Percentiles rank a stretch among this genome's conserved stretches.
phyloP scores from a whole-genome alignment of 2,113 vertebrate species.

The mouse (Mus musculus) region GRCm39 chr2:35998001-35998500 shows the following conservation, averaged over 20 bases:
- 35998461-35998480: neutral
- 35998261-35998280: constrained; percentile 31
- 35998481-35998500: neutral
- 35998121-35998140: neutral
- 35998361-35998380: constrained; percentile 51
- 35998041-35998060: neutral
- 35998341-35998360: constrained; percentile 31
- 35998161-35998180: neutral
- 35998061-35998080: neutral
- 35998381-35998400: constrained; percentile 43
- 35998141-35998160: neutral
- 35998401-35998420: neutral
- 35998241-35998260: neutral
- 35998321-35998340: constrained; percentile 13
- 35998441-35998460: neutral
- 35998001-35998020: neutral
- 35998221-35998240: neutral
- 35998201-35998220: neutral
- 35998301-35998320: neutral
- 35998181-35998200: neutral
- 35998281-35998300: constrained; percentile 21
- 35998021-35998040: neutral
- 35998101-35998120: neutral
- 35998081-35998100: constrained; percentile 1
- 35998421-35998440: neutral